Evolutionary conservation across 1,140 invertebrate genomes (phyloP), one percentile per base, ranked within the genome.

Genomic region (Tigriopus japonicus): DNA sequence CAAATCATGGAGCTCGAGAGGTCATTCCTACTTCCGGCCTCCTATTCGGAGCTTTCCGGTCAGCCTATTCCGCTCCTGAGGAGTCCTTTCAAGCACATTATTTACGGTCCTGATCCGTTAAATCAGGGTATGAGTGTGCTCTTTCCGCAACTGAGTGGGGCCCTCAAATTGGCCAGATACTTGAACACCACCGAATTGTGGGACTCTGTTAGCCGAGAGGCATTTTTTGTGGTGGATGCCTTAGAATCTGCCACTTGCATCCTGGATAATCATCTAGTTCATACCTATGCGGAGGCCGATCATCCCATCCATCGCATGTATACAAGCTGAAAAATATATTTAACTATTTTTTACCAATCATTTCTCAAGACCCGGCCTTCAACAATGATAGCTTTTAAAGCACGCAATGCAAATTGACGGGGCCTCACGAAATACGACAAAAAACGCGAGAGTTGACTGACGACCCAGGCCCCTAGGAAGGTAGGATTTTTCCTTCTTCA

Each of bases 201-300:
- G 55, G 41, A 58, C 40, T 19, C 42, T 6, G 55, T 58, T 13
- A 51, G 40, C 10, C 21, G 55, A 23, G 55, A 58, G 23, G 55
- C 55, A 13, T 58, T 58, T 58, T 58, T 41, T 41, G 55, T 58
- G 5, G n/a, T 40, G 14, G 55, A 58, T 6, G 55, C 55, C n/a
- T 23, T 58, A n/a, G 15, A 43, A 23, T 23, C 55, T n/a, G 55
- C 55, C 17, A 51, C 24, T 42, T 58, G 55, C 28, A 24, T 58
- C 23, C 17, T 58, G 55, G 55, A 58, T 7, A 58, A 58, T 42
- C 55, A 58, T 58, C 21, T 58, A 14, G 15, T 58, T 28, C 55
- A 35, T 6, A 19, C 24, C 21, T n/a, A 58, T 42, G 13, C 15
- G 3, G 45, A 49, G 3, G 45, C 6, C 10, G 12, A 49, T 35